Conservation (phyloP, 2,113 vertebrate species). For the Alligator sinensis region DNA sequence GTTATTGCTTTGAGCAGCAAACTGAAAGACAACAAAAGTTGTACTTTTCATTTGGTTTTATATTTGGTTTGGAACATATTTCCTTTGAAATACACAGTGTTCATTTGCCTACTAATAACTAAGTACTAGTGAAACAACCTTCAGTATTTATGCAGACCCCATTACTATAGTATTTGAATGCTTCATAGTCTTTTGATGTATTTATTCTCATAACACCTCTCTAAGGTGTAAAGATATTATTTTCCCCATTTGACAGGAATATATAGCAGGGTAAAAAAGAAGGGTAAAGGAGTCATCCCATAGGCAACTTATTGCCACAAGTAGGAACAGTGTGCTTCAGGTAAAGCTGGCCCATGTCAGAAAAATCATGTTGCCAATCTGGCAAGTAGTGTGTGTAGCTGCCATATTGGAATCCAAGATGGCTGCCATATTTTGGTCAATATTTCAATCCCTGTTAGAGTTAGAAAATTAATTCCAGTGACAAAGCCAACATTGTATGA, state of each 20-base stretch:
- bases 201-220: neutral
- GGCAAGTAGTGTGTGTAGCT: too few relatives aligned
- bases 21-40: neutral
- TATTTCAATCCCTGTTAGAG: too few relatives aligned
- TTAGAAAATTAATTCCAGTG: too few relatives aligned
- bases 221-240: neutral
- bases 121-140: neutral
- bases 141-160: neutral
- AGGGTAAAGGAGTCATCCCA: too few relatives aligned
- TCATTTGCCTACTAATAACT: neutral
- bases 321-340: too few relatives aligned
- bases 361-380: too few relatives aligned
- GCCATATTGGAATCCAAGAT: too few relatives aligned
- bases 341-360: too few relatives aligned
- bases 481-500: too few relatives aligned
- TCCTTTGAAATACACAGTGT: neutral
- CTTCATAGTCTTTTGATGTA: neutral
- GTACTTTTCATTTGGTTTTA: neutral
- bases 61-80: neutral
- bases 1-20: neutral
- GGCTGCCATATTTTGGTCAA: too few relatives aligned
- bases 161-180: neutral
- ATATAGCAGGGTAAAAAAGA: too few relatives aligned
- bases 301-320: too few relatives aligned
- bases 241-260: neutral